phyloP scores from a whole-genome alignment of 2,797 vertebrate genomes.

The Cossypha polioptera region DNA sequence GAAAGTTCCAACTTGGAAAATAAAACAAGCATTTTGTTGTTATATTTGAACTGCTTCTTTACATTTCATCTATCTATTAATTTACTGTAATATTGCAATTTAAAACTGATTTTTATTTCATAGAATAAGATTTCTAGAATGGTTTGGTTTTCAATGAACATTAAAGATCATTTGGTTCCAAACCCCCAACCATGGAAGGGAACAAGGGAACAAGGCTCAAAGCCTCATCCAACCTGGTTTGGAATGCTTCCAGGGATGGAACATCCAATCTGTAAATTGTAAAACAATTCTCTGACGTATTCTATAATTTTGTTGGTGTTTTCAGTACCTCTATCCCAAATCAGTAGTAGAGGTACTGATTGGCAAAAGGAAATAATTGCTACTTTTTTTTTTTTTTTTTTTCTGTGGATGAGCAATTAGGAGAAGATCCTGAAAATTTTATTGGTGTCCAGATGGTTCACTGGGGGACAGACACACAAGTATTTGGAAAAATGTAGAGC shows the following conservation, averaged over 20 bases:
- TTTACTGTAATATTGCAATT: not conserved
- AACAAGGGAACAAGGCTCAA: not conserved
- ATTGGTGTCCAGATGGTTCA: not conserved
- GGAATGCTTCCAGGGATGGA: not conserved
- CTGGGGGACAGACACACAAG: not conserved
- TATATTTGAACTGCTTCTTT: not conserved
- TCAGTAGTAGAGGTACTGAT: rapidly evolving
- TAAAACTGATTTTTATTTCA: not conserved
- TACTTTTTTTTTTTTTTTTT: not conserved
- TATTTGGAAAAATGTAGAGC: not conserved
- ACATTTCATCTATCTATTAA: not conserved
- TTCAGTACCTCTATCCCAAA: not conserved
- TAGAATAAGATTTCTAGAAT: not conserved
- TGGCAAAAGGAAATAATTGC: not conserved
- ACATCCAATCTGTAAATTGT: not conserved
- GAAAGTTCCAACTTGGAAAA: not conserved
- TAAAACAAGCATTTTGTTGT: not conserved
- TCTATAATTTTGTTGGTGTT: not conserved
- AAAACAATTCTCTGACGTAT: not conserved
- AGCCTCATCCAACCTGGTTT: not conserved
- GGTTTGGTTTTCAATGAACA: not conserved
- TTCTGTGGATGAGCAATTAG: not conserved
- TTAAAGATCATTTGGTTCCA: not conserved
- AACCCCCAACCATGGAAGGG: rapidly evolving
- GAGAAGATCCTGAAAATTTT: not conserved